These are phyloP conservation scores for Pedetes capensis DNA, from an alignment of 2,113 vertebrate genomes.

Conservation along the genomic window DNA sequence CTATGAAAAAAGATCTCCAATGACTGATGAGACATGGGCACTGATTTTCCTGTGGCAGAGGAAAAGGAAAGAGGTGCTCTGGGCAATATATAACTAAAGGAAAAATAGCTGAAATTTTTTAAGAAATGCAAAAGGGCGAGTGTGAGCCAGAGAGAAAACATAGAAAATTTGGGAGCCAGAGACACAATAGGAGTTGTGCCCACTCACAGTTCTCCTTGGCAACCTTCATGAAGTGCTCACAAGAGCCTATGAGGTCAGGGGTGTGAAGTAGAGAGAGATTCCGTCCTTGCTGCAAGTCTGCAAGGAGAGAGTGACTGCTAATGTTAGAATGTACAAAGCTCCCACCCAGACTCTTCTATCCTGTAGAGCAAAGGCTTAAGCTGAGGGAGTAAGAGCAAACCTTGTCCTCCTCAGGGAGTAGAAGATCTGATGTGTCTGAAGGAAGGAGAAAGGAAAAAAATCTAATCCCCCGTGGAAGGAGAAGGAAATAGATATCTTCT, in stretches of 20 bases:
- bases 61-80: background rate
- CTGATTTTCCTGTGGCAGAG: background rate
- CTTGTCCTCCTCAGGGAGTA: too few species aligned
- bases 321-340: background rate
- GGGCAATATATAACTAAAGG: background rate
- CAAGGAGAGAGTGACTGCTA: background rate
- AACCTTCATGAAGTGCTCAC: background rate
- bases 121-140: background rate
- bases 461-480: too few species aligned
- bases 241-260: background rate
- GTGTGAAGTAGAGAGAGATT: background rate
- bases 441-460: background rate
- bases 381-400: too few species aligned
- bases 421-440: too few species aligned
- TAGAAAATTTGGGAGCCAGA: too few species aligned
- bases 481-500: too few species aligned
- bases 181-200: background rate
- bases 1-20: background rate
- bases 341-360: too few species aligned
- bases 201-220: background rate
- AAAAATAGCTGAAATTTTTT: background rate
- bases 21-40: background rate
- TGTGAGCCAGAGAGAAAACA: too few species aligned
- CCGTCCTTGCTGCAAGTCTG: background rate
- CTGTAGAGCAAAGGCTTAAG: too few species aligned